phyloP scores from a whole-genome alignment of 2,888 invertebrate species.

The Thalpophila matura region DNA sequence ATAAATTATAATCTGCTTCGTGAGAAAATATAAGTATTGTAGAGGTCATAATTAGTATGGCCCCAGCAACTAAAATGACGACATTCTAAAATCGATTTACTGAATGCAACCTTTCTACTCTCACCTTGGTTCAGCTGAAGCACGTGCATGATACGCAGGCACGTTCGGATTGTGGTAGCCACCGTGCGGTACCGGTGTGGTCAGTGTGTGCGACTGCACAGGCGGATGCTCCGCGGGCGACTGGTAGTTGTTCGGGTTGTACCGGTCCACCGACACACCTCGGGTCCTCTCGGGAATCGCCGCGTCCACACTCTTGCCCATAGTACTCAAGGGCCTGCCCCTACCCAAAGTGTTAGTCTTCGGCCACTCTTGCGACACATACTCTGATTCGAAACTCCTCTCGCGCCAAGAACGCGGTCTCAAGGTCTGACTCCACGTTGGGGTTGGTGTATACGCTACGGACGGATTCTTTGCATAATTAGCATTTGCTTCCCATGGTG shows the following conservation, averaged over 20 bases:
- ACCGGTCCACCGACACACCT: slow-evolving; percentile 87
- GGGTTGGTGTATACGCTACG: slow-evolving; percentile 78
- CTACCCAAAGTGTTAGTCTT: slow-evolving; percentile 85
- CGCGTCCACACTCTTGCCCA: slow-evolving; percentile 72
- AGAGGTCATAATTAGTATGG: too few species aligned
- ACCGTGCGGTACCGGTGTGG: slow-evolving; percentile 80
- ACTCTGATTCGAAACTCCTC: slow-evolving; percentile 86
- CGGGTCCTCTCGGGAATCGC: slow-evolving; percentile 79
- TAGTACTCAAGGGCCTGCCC: slow-evolving; percentile 83
- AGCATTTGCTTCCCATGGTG: slow-evolving; percentile 84
- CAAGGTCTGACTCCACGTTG: slow-evolving; percentile 88
- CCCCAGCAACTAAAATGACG: too few species aligned
- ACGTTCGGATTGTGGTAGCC: slow-evolving; percentile 85
- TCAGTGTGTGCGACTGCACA: slow-evolving; percentile 87
- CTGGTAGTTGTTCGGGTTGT: slow-evolving; percentile 85
- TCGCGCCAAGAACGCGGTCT: slow-evolving; percentile 86
- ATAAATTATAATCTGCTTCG: too few species aligned
- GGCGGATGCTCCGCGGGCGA: slow-evolving; percentile 85
- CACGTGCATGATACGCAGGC: slow-evolving; percentile 87
- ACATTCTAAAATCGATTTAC: not conserved
- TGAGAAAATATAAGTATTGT: too few species aligned
- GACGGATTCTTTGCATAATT: slow-evolving; percentile 78
- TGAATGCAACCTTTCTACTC: not conserved
- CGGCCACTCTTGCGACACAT: slow-evolving; percentile 83
- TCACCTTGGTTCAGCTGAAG: slow-evolving; percentile 88